Evolutionary conservation across 2,113 vertebrate genomes (phyloP).

Genomic region (Mirounga angustirostris): DNA sequence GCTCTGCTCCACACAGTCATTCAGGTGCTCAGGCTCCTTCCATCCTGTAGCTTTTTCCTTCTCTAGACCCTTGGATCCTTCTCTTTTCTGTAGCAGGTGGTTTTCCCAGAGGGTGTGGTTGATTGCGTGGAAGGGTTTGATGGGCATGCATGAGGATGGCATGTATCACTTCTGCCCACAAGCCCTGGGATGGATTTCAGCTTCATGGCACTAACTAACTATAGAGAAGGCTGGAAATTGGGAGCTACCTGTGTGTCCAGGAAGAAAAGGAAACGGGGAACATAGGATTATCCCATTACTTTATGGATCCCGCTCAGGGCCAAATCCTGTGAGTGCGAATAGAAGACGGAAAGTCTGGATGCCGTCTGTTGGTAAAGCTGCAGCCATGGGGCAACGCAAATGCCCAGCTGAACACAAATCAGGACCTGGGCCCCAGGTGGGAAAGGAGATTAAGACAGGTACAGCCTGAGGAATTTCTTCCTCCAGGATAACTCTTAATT

Average conservation of each 20-base stretch:
- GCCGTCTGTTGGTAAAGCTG: background rate
- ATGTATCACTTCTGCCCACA: background rate
- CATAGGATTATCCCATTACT: background rate
- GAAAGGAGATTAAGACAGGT: background rate
- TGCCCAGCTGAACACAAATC: accelerated
- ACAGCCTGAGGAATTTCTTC: background rate
- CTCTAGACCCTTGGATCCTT: background rate
- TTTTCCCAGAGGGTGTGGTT: background rate
- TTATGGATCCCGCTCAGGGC: background rate
- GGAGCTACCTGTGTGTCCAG: background rate
- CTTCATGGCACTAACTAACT: background rate
- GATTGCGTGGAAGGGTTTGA: background rate
- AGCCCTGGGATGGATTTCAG: background rate
- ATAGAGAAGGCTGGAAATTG: background rate
- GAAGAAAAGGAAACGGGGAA: background rate
- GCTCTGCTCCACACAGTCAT: background rate
- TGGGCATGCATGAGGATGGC: accelerated
- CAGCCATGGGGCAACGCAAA: accelerated
- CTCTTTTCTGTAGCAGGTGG: background rate
- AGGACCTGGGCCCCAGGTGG: background rate
- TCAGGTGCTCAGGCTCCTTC: background rate
- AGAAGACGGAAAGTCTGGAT: background rate
- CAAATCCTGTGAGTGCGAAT: background rate
- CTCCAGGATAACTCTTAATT: background rate
- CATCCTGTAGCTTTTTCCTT: no score